Conservation (phyloP, 37 sponge, comb jelly and placozoan genomes). For the Halisarca cf. caerulea region DNA sequence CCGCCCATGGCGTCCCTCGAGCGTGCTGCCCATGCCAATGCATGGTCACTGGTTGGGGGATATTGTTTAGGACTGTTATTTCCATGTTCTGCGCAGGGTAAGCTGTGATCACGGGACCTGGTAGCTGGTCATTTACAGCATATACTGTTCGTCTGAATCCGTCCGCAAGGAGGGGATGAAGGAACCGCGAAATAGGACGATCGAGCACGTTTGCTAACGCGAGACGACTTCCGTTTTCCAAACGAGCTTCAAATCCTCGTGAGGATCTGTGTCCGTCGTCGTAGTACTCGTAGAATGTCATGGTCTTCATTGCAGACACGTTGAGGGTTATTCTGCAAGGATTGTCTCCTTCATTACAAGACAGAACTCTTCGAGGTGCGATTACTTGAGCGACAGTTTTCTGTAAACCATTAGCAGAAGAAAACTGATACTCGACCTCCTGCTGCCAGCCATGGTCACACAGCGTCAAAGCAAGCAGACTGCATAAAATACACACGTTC, state of each 20-base stretch:
- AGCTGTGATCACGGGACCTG: constrained; percentile 1
- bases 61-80: constrained; percentile 55
- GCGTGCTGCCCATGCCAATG: constrained; percentile 90
- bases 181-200: background rate
- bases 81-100: constrained; percentile 34
- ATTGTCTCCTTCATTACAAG: background rate
- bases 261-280: background rate
- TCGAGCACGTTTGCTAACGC: background rate
- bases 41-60: constrained; percentile 50
- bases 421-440: background rate
- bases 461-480: no score
- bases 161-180: background rate
- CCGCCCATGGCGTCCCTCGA: constrained; percentile 69
- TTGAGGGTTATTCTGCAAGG: constrained; percentile 2
- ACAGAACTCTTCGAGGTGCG: background rate
- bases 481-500: no score
- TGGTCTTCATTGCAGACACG: constrained; percentile 14
- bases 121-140: constrained; percentile 2
- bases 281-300: background rate
- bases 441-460: no score
- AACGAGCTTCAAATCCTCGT: background rate
- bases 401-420: background rate
- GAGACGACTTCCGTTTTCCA: background rate
- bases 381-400: background rate
- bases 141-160: background rate